A percentile compares a stretch with the other conserved stretches of the same genome.
phyloP scores from a whole-genome alignment of 2,888 invertebrate genomes.

The Prenolepis imparis region DNA sequence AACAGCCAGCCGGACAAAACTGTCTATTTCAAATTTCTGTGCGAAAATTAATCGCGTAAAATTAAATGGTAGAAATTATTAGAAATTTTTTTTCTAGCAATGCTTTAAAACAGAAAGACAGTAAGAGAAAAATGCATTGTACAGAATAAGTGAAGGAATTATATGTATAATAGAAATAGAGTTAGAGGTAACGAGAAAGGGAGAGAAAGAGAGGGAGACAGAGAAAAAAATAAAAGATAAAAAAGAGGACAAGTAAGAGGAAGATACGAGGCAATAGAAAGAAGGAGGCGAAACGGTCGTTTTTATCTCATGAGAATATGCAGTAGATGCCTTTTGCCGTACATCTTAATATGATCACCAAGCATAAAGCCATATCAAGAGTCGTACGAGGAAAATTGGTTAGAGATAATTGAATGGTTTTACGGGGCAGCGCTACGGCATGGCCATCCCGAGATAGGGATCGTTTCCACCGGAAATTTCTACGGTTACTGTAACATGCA shows the following conservation, averaged over 20 bases:
- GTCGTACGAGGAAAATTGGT: conserved; percentile 38
- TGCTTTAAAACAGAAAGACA: not conserved
- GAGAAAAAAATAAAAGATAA: not conserved
- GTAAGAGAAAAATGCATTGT: not conserved
- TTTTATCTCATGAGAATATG: conserved; percentile 33
- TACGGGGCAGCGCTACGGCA: not conserved
- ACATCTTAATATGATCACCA: conserved; percentile 41
- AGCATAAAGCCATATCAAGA: conserved; percentile 37
- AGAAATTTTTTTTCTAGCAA: conserved; percentile 5
- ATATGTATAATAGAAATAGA: not conserved
- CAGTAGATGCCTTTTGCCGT: conserved; percentile 12
- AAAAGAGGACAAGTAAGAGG: not conserved
- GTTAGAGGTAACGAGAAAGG: not conserved
- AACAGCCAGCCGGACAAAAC: conserved; percentile 26
- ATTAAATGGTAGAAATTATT: conserved; percentile 48
- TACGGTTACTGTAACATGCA: conserved; percentile 36
- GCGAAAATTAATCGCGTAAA: conserved; percentile 37
- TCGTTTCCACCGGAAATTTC: conserved; percentile 27
- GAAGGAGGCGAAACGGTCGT: conserved; percentile 11
- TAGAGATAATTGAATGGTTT: conserved; percentile 50
- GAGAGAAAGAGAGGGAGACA: not conserved
- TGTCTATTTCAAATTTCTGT: conserved; percentile 25
- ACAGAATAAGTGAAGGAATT: conserved; percentile 24
- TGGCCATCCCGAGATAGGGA: conserved; percentile 6
- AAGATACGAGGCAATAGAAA: not conserved